phyloP scores from a whole-genome alignment of 1,140 invertebrate species.

The Akabosia matsudoensis region DNA sequence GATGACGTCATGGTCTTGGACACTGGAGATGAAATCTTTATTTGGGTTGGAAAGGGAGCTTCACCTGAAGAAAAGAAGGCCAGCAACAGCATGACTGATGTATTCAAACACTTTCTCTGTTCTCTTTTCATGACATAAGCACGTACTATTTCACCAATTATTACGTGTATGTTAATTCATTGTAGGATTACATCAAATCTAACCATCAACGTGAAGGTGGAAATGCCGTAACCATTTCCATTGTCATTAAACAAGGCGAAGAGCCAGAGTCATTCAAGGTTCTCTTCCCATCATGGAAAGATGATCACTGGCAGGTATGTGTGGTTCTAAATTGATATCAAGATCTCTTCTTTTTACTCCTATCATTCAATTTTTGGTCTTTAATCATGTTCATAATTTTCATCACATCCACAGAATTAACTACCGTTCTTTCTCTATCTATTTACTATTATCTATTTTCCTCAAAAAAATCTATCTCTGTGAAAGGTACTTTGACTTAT shows the following conservation, averaged over 20 bases:
- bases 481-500: slow-evolving; percentile 2
- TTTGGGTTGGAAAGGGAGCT: slow-evolving; percentile 72
- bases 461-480: not conserved
- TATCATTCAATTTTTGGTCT: not conserved
- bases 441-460: not conserved
- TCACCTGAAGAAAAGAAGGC: slow-evolving; percentile 63
- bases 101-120: slow-evolving; percentile 43
- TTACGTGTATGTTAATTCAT: slow-evolving; percentile 44
- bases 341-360: not conserved
- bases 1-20: slow-evolving; percentile 74
- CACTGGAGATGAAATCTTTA: slow-evolving; percentile 67
- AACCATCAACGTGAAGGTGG: slow-evolving; percentile 57
- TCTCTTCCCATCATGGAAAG: slow-evolving; percentile 67
- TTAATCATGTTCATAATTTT: slow-evolving; percentile 1
- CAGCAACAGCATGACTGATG: slow-evolving; percentile 60
- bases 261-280: slow-evolving; percentile 67
- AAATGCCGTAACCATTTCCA: slow-evolving; percentile 59
- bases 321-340: not conserved
- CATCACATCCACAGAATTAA: slow-evolving; percentile 8
- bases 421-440: not conserved
- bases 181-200: slow-evolving; percentile 63
- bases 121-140: not conserved
- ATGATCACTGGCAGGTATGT: slow-evolving; percentile 60
- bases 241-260: slow-evolving; percentile 61
- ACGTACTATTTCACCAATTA: no score